Conservation (phyloP, 2,113 vertebrate genomes). For the Anguilla rostrata region DNA sequence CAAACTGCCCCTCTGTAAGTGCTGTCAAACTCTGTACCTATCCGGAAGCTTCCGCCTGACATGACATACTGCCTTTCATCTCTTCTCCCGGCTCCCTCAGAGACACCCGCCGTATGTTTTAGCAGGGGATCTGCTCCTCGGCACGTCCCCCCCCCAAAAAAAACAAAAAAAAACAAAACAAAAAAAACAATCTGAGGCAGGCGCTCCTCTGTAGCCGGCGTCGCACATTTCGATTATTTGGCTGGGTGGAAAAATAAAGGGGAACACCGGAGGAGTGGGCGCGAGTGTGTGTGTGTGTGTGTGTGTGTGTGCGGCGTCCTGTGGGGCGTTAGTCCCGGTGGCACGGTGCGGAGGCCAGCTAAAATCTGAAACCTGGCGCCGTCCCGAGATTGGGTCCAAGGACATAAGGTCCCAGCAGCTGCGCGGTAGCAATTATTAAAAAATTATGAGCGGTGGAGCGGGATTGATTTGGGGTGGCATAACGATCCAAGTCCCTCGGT, state of each 20-base stretch:
- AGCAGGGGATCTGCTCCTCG: constrained; percentile 12
- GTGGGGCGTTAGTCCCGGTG: background rate
- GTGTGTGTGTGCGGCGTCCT: background rate
- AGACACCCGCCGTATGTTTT: constrained; percentile 15
- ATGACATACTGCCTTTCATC: constrained; percentile 46
- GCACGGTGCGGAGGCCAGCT: too few species aligned
- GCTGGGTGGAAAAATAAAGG: constrained; percentile 12
- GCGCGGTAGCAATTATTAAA: background rate
- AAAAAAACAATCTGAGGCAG: background rate
- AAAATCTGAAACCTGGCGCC: background rate
- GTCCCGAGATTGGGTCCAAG: background rate
- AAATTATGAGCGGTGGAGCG: background rate
- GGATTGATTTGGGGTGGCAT: background rate
- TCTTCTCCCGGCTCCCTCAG: background rate
- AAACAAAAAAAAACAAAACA: too few species aligned
- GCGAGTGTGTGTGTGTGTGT: background rate
- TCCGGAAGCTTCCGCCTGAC: constrained; percentile 37
- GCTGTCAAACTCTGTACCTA: constrained; percentile 47
- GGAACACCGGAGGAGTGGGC: background rate
- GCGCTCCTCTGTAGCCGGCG: background rate
- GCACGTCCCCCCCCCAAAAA: background rate
- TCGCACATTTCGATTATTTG: constrained; percentile 15
- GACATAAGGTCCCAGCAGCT: background rate
- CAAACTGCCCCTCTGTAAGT: constrained; percentile 48
- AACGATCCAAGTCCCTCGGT: background rate